phyloP scores from a whole-genome alignment of 1,140 invertebrate genomes.

The Lordiphosa stackelbergi region DNA sequence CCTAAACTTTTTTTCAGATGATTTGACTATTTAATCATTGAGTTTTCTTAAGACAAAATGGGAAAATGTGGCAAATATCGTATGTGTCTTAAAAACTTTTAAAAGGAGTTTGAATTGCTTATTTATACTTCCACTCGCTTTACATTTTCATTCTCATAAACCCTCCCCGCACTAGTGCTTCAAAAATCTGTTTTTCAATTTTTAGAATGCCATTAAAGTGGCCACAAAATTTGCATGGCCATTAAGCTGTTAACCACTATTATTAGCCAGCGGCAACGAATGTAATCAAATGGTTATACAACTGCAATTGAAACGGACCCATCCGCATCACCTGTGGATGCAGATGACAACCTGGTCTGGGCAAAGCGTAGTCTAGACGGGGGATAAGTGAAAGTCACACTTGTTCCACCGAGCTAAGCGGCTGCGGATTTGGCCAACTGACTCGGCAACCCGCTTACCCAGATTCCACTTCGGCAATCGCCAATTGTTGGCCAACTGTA shows the following conservation, averaged over 20 bases:
- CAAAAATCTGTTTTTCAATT: slow-evolving; percentile 4
- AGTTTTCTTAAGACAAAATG: too few species aligned
- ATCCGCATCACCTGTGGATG: slow-evolving; percentile 14
- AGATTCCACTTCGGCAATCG: slow-evolving; percentile 41
- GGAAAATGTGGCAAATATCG: too few species aligned
- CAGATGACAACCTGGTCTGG: slow-evolving; percentile 25
- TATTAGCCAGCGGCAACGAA: slow-evolving; percentile 35
- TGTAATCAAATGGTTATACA: slow-evolving; percentile 55
- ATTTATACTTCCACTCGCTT: slow-evolving; percentile 7
- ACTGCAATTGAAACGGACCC: slow-evolving; percentile 35
- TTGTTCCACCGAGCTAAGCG: slow-evolving; percentile 7
- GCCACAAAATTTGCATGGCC: slow-evolving; percentile 9
- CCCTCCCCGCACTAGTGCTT: neutral
- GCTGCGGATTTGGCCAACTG: slow-evolving; percentile 38
- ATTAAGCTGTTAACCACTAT: slow-evolving; percentile 32
- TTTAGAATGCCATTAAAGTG: slow-evolving; percentile 32
- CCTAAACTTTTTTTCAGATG: too few species aligned
- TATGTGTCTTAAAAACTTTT: too few species aligned
- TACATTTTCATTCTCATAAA: slow-evolving; percentile 1
- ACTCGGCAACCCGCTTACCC: slow-evolving; percentile 59
- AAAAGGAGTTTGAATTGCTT: too few species aligned
- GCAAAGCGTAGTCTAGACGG: slow-evolving; percentile 9
- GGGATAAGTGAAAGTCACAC: slow-evolving; percentile 48
- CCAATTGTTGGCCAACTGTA: slow-evolving; percentile 30
- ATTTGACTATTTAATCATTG: too few species aligned